Evolutionary conservation across 2,113 vertebrate species (phyloP).

Genomic region (Pristiophorus japonicus): DNA sequence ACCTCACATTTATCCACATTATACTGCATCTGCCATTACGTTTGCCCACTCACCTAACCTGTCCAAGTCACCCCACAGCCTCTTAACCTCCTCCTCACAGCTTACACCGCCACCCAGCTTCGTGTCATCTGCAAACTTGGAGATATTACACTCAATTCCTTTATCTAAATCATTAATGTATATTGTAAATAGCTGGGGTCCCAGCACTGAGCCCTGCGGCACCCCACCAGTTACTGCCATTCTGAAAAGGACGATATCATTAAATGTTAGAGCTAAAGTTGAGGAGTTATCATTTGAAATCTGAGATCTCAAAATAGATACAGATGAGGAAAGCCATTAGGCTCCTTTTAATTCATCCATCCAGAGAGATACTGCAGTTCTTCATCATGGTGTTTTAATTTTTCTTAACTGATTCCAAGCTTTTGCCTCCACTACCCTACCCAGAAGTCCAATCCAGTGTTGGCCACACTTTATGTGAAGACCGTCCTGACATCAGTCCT

Average conservation of each 20-base stretch:
- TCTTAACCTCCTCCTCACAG: no score
- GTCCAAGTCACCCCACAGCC: no score
- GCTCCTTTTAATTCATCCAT: not conserved
- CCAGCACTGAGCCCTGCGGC: no score
- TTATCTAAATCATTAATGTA: no score
- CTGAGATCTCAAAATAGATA: not conserved
- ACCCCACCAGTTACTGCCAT: no score
- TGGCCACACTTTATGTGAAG: not conserved
- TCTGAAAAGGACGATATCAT: not conserved
- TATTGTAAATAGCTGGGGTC: no score
- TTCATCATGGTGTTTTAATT: not conserved
- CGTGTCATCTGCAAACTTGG: no score
- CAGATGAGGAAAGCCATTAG: not conserved
- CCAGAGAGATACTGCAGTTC: not conserved
- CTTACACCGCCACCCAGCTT: no score
- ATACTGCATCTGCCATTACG: no score
- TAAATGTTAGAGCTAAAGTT: not conserved
- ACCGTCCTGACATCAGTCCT: not conserved
- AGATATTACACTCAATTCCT: no score
- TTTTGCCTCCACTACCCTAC: not conserved
- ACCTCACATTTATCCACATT: no score
- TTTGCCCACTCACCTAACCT: no score
- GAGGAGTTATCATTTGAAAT: not conserved
- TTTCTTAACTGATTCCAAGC: not conserved
- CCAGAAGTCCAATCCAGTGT: not conserved